A percentile compares a stretch with the other conserved stretches of the same genome.
These are phyloP conservation scores for Hydrozoanthus gracilis DNA, from an alignment of 92 coral and sea anemone species.

Conservation along the genomic window DNA sequence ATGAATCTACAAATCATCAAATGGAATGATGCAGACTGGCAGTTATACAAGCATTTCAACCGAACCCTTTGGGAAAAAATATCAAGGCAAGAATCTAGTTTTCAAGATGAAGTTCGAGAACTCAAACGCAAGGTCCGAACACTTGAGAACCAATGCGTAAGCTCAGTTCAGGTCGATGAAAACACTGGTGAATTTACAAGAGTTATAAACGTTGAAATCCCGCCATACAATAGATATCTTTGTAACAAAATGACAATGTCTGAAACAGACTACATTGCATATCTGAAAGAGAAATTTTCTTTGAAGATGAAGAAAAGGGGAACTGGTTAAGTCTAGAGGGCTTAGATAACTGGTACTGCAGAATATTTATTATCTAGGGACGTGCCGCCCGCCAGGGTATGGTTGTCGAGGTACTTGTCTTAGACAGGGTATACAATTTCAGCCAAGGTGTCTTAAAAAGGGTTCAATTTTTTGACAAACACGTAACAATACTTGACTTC, in stretches of 20 bases:
- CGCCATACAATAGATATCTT: slow-evolving; percentile 63
- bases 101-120: slow-evolving; percentile 74
- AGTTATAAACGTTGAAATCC: slow-evolving; percentile 34
- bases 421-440: no score
- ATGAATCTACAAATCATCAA: slow-evolving; percentile 69
- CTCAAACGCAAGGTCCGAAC: slow-evolving; percentile 51
- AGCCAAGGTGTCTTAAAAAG: no score
- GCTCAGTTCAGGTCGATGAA: slow-evolving; percentile 53
- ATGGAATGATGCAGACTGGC: slow-evolving; percentile 80
- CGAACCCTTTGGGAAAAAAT: slow-evolving; percentile 84
- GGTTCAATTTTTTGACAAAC: no score
- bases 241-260: slow-evolving; percentile 82
- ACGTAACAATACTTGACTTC: no score
- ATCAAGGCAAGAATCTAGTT: slow-evolving; percentile 63
- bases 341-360: no score
- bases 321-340: no score
- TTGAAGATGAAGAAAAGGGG: slow-evolving; percentile 39
- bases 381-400: no score
- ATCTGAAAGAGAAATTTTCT: slow-evolving; percentile 73
- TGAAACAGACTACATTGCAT: slow-evolving; percentile 74
- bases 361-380: no score
- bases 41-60: slow-evolving; percentile 82
- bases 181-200: slow-evolving; percentile 70
- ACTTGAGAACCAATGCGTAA: slow-evolving; percentile 65
- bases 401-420: no score